A percentile compares a stretch with the other conserved stretches of the same genome.
phyloP scores from a whole-genome alignment of 2,888 invertebrate species.

The Litoditis marina region DNA sequence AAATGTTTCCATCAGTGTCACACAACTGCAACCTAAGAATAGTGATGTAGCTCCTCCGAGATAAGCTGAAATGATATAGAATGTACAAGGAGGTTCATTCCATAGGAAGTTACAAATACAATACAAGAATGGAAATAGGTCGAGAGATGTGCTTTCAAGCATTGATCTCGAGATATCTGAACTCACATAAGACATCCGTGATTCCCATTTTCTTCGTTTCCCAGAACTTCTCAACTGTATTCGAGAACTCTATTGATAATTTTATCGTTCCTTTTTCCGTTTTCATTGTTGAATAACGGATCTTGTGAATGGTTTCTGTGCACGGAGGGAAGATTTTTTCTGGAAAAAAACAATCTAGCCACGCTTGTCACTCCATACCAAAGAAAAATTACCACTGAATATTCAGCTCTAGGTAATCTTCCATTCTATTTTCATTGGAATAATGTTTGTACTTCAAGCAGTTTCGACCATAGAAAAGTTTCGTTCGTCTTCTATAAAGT shows the following conservation, averaged over 20 bases:
- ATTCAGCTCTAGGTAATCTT: too few species aligned
- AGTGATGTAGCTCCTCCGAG: slow-evolving; percentile 41
- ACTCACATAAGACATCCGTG: slow-evolving; percentile 33
- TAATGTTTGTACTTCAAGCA: too few species aligned
- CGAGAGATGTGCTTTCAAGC: not conserved
- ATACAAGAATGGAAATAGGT: not conserved
- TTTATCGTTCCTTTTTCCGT: not conserved
- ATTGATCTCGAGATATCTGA: not conserved
- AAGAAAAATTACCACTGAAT: too few species aligned
- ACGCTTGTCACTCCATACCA: too few species aligned
- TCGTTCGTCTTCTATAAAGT: too few species aligned
- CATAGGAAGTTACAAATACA: too few species aligned
- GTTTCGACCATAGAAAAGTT: too few species aligned
- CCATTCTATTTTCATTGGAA: too few species aligned
- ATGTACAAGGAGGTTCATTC: too few species aligned
- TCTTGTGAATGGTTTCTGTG: not conserved
- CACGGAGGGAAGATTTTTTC: slow-evolving; percentile 10
- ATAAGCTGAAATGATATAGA: slow-evolving; percentile 33
- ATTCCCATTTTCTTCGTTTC: slow-evolving; percentile 15
- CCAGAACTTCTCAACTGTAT: not conserved
- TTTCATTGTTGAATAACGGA: slow-evolving; percentile 1
- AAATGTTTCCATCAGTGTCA: slow-evolving; percentile 45
- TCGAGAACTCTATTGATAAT: not conserved
- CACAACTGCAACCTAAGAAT: slow-evolving; percentile 44
- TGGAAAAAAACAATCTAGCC: too few species aligned